Evolutionary conservation across 2,888 invertebrate genomes (phyloP).

Genomic region (Galerucella pusilla): DNA sequence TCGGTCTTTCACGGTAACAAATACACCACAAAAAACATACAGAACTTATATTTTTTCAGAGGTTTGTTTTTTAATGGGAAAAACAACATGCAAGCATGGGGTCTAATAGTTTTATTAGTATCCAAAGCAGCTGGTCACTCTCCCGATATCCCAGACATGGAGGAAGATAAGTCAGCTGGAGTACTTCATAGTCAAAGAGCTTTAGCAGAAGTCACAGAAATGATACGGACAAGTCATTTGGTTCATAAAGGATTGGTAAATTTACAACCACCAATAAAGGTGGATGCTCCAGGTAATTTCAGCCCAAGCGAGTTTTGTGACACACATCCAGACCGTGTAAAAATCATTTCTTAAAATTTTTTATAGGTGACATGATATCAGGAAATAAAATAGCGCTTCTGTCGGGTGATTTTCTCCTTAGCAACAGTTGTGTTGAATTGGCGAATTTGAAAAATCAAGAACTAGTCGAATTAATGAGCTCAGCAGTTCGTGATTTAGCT

Average conservation of each 20-base stretch:
- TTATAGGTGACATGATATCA: slow-evolving; percentile 84
- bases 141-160: slow-evolving; percentile 82
- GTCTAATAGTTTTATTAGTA: slow-evolving; percentile 88
- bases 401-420: slow-evolving; percentile 89
- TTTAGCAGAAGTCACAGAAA: slow-evolving; percentile 94
- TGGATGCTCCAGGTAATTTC: slow-evolving; percentile 43
- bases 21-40: no score
- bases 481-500: slow-evolving; percentile 87
- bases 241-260: slow-evolving; percentile 87
- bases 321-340: no score
- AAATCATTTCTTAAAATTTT: neutral
- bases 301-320: neutral
- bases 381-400: slow-evolving; percentile 95
- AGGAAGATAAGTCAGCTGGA: slow-evolving; percentile 87
- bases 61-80: slow-evolving; percentile 91
- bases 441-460: slow-evolving; percentile 84
- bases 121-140: slow-evolving; percentile 93
- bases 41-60: slow-evolving; percentile 66
- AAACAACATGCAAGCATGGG: slow-evolving; percentile 94
- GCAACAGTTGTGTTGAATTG: slow-evolving; percentile 88
- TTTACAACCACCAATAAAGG: slow-evolving; percentile 68
- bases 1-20: no score
- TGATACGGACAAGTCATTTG: slow-evolving; percentile 92
- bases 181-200: slow-evolving; percentile 87
- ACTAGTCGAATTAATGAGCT: slow-evolving; percentile 89